Conservation (phyloP, 2,113 vertebrate species). For the Ginglymostoma cirratum region DNA sequence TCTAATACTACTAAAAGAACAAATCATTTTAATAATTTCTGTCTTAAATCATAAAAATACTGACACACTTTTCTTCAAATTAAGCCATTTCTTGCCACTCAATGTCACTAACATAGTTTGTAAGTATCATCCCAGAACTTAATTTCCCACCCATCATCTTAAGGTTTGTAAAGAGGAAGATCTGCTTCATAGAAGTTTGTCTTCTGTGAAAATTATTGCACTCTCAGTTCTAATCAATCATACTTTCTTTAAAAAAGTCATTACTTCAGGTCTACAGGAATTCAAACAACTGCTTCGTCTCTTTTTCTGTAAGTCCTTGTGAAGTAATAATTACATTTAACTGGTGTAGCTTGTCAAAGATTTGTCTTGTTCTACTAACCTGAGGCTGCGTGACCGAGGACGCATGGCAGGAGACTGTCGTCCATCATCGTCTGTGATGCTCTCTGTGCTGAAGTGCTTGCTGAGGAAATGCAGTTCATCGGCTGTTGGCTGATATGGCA, state of each 20-base stretch:
- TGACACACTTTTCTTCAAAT: not conserved
- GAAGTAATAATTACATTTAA: not conserved
- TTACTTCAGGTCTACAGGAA: not conserved
- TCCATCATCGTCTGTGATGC: slow-evolving; percentile 87
- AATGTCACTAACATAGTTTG: not conserved
- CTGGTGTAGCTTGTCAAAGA: not conserved
- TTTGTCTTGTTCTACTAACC: slow-evolving; percentile 46
- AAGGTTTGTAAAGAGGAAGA: not conserved
- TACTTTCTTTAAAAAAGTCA: not conserved
- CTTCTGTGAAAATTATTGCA: not conserved
- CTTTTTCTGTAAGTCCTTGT: not conserved
- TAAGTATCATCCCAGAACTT: not conserved
- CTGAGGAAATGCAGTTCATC: slow-evolving; percentile 97
- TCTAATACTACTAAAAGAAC: not conserved
- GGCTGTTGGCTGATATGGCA: slow-evolving; percentile 93
- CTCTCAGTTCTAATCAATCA: not conserved
- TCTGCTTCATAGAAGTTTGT: not conserved
- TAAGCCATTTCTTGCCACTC: not conserved
- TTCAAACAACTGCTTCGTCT: not conserved
- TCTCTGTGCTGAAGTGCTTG: slow-evolving; percentile 97
- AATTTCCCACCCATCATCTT: not conserved
- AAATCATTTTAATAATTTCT: not conserved
- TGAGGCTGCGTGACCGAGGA: slow-evolving; percentile 89
- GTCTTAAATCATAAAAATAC: not conserved
- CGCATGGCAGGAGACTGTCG: slow-evolving; percentile 83